phyloP scores from a whole-genome alignment of 2,113 vertebrate species.

The Macquaria australasica region DNA sequence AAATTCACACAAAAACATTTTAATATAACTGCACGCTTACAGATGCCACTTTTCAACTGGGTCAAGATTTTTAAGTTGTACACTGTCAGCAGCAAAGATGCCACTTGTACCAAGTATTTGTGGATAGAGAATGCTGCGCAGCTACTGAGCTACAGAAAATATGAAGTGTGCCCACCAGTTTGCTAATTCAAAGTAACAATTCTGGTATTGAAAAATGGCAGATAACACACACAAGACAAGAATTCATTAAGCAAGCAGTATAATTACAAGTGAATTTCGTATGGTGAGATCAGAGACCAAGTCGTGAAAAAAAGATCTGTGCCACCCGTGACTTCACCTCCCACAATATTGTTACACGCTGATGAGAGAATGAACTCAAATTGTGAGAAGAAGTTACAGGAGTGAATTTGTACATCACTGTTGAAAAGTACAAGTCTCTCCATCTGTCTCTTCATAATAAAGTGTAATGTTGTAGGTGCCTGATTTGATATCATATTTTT shows the following conservation, averaged over 20 bases:
- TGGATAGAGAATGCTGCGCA: neutral
- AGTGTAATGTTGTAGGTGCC: neutral
- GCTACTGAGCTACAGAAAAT: neutral
- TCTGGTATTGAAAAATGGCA: neutral
- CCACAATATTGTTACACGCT: conserved; percentile 23
- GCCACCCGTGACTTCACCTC: conserved; percentile 20
- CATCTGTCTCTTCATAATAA: neutral
- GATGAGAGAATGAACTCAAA: conserved; percentile 13
- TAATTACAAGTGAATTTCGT: neutral
- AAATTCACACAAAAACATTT: conserved; percentile 14
- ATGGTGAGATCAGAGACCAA: conserved; percentile 3
- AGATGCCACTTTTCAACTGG: neutral
- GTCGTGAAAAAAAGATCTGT: conserved; percentile 2
- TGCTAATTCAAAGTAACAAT: conserved; percentile 11
- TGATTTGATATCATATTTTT: neutral
- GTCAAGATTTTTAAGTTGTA: neutral
- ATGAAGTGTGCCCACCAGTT: neutral
- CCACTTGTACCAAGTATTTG: neutral
- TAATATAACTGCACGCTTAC: neutral
- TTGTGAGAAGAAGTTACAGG: conserved; percentile 14
- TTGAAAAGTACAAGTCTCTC: neutral
- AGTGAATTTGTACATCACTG: conserved; percentile 3
- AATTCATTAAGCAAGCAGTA: neutral
- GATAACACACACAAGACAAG: neutral
- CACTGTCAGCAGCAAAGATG: neutral